phyloP scores from a whole-genome alignment of 1,140 invertebrate genomes.

The Prorops nasuta region DNA sequence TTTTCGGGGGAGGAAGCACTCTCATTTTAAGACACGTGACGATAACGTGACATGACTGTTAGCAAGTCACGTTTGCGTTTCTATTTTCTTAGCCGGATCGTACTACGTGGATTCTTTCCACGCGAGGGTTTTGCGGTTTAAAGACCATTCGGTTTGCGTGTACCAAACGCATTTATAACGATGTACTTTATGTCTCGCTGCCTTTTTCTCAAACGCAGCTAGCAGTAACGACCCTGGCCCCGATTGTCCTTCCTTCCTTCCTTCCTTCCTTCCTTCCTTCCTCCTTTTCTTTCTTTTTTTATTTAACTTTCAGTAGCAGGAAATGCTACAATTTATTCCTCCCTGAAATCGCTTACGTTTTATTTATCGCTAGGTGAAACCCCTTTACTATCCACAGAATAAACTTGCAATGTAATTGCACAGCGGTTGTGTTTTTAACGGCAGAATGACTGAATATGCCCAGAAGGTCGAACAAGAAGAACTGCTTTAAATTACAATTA shows the following conservation, averaged over 20 bases:
- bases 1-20: constrained; percentile 28
- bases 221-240: no score
- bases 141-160: constrained; percentile 43
- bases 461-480: constrained; percentile 16
- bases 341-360: constrained; percentile 38
- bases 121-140: not conserved
- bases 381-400: constrained; percentile 12
- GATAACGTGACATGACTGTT: constrained; percentile 48
- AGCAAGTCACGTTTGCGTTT: constrained; percentile 20
- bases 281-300: constrained; percentile 17
- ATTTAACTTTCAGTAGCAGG: not conserved
- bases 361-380: constrained; percentile 29
- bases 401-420: constrained; percentile 21
- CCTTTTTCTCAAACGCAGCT: no score
- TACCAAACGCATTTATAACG: constrained; percentile 44
- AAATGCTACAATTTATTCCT: constrained; percentile 24
- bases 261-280: not conserved
- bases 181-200: constrained; percentile 27
- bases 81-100: not conserved
- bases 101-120: not conserved
- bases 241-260: constrained; percentile 7
- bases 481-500: constrained; percentile 15
- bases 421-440: constrained; percentile 18
- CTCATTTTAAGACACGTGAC: constrained; percentile 39
- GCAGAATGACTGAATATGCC: constrained; percentile 10